Percentiles rank a stretch among this genome's conserved stretches.
Evolutionary conservation across 1,140 invertebrate genomes (phyloP).

Genomic region (Tachypleus tridentatus): DNA sequence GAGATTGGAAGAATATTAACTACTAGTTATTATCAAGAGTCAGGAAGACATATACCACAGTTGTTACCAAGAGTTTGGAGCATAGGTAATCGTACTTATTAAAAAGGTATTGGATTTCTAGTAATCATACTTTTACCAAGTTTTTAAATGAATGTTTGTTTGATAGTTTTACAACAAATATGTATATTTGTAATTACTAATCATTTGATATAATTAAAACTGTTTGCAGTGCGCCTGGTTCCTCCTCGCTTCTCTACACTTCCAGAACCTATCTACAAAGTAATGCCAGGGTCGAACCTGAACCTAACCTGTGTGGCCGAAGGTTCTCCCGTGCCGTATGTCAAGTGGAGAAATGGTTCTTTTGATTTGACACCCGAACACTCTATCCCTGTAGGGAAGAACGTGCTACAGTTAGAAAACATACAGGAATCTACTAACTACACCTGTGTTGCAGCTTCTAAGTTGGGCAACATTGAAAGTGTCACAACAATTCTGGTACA

Average conservation of each 20-base stretch:
- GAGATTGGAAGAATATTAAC: too few relatives aligned
- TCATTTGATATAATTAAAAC: too few relatives aligned
- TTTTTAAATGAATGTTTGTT: too few relatives aligned
- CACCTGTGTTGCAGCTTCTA: constrained; percentile 90
- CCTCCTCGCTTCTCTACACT: constrained; percentile 87
- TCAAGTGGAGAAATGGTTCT: constrained; percentile 85
- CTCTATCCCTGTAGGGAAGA: constrained; percentile 42
- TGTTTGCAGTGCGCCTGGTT: constrained; percentile 69
- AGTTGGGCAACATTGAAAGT: constrained; percentile 78
- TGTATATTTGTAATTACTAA: too few relatives aligned
- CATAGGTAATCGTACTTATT: too few relatives aligned
- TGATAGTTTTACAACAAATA: too few relatives aligned
- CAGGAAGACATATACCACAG: too few relatives aligned
- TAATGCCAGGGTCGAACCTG: constrained; percentile 74
- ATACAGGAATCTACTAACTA: constrained; percentile 84
- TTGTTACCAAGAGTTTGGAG: too few relatives aligned
- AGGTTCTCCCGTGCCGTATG: constrained; percentile 92
- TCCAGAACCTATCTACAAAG: constrained; percentile 65
- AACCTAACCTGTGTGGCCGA: constrained; percentile 93
- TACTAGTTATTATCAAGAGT: too few relatives aligned
- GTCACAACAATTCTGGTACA: constrained; percentile 83
- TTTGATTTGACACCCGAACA: constrained; percentile 58
- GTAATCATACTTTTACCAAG: too few relatives aligned
- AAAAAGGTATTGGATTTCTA: too few relatives aligned
- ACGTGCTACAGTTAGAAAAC: constrained; percentile 70